Evolutionary conservation across 2,797 vertebrate genomes (phyloP).

Genomic region (Hylomyscus alleni): DNA sequence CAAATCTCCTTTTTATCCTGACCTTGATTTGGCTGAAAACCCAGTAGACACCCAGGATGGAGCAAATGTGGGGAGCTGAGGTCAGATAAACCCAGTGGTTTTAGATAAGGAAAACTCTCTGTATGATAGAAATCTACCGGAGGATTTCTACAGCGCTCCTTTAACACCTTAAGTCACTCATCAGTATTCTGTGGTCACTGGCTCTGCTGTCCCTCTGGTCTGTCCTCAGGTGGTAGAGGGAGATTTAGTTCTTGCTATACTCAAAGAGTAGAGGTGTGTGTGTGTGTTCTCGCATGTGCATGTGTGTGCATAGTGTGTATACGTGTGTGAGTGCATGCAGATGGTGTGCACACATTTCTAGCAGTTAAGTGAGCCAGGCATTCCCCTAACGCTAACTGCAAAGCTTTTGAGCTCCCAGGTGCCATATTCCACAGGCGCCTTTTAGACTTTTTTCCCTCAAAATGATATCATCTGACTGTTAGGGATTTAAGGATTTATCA

Average conservation of each 20-base stretch:
- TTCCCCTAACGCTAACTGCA: not conserved
- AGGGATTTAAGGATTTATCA: not conserved
- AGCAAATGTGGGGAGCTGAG: conserved; percentile 27
- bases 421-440: not conserved
- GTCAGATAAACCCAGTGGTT: conserved; percentile 46
- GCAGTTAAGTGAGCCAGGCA: not conserved
- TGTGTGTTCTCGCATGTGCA: not conserved
- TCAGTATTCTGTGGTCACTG: not conserved
- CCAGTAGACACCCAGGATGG: not conserved
- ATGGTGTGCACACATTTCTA: not conserved
- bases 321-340: not conserved
- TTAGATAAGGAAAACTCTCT: conserved; percentile 60
- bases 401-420: not conserved
- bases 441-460: conserved; percentile 7
- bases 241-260: not conserved
- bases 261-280: not conserved
- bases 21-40: conserved; percentile 76
- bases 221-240: fast-evolving
- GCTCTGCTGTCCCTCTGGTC: not conserved
- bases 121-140: conserved; percentile 33
- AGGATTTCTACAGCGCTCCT: not conserved
- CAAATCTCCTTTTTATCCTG: conserved; percentile 76
- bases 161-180: not conserved
- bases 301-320: not conserved
- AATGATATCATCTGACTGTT: not conserved